Percentiles rank a stretch among this genome's conserved stretches.
Conservation (phyloP, 1,140 invertebrate species). For the Nasonia longicornis region DNA sequence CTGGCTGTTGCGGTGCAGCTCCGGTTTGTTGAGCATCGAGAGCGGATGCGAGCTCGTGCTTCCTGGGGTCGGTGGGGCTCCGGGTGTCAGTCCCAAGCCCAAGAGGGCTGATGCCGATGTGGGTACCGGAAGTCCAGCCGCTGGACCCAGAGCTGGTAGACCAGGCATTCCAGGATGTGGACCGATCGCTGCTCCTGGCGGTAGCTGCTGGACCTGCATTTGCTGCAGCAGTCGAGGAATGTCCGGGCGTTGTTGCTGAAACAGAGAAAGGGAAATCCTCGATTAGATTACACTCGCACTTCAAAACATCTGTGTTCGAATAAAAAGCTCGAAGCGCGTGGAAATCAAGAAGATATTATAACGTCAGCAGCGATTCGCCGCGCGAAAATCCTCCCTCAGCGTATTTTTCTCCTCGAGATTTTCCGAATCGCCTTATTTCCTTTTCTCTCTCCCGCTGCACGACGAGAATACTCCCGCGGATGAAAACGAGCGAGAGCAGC, state of each 20-base stretch:
- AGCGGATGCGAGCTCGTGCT: slow-evolving; percentile 72
- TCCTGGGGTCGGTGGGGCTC: slow-evolving; percentile 69
- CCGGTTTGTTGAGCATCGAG: slow-evolving; percentile 77
- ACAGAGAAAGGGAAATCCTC: not conserved
- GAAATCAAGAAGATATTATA: not conserved
- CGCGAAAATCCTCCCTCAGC: not conserved
- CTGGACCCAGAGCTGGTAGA: slow-evolving; percentile 63
- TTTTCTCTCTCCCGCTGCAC: not conserved
- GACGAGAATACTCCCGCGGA: too few species aligned
- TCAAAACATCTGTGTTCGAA: not conserved
- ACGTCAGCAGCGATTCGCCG: not conserved
- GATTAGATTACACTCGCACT: not conserved
- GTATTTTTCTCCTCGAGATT: not conserved
- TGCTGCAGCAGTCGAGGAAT: slow-evolving; percentile 84
- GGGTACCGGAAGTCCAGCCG: slow-evolving; percentile 65
- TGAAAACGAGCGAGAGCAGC: not conserved
- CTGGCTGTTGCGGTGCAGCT: slow-evolving; percentile 73
- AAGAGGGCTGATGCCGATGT: slow-evolving; percentile 65
- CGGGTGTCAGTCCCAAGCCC: slow-evolving; percentile 69
- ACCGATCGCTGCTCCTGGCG: slow-evolving; percentile 79
- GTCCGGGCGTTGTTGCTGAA: slow-evolving; percentile 83
- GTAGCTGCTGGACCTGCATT: slow-evolving; percentile 92
- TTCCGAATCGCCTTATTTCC: not conserved
- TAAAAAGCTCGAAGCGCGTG: not conserved
- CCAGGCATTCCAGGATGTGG: slow-evolving; percentile 69